A percentile compares a stretch with the other conserved stretches of the same genome.
These are phyloP conservation scores for Gambelia wislizenii DNA, from an alignment of 2,797 vertebrate genomes.

Conservation along the genomic window DNA sequence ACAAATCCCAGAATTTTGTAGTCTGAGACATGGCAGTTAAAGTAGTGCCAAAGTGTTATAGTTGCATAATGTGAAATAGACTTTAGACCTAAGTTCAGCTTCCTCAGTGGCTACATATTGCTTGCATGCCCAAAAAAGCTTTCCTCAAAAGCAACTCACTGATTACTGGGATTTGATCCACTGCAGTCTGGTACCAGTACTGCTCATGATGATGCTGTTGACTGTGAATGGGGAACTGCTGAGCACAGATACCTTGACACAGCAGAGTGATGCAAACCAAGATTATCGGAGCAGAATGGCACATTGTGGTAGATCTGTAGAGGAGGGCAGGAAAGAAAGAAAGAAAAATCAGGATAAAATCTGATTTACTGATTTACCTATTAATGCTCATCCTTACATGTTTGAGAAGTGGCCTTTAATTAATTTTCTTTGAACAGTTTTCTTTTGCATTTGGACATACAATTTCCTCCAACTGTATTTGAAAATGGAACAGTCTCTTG, in stretches of 20 bases:
- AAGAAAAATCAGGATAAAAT: neutral
- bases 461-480: neutral
- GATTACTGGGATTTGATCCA: conserved; percentile 33
- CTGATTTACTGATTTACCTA: neutral
- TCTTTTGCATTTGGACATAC: neutral
- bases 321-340: too few species aligned
- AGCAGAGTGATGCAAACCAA: neutral
- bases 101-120: neutral
- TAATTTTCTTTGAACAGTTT: neutral
- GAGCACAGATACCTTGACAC: neutral
- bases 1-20: too few species aligned
- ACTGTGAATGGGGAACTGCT: conserved; percentile 9
- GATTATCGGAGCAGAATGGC: neutral
- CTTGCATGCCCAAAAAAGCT: neutral
- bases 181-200: conserved; percentile 35
- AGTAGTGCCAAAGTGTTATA: neutral
- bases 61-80: neutral
- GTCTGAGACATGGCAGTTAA: neutral
- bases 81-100: neutral
- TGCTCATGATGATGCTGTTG: conserved; percentile 17
- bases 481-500: neutral
- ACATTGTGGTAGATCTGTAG: conserved; percentile 16
- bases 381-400: neutral
- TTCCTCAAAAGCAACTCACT: conserved; percentile 19
- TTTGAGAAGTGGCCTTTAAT: neutral